Conservation (phyloP, 2,888 invertebrate genomes). For the Geotrupes spiniger region DNA sequence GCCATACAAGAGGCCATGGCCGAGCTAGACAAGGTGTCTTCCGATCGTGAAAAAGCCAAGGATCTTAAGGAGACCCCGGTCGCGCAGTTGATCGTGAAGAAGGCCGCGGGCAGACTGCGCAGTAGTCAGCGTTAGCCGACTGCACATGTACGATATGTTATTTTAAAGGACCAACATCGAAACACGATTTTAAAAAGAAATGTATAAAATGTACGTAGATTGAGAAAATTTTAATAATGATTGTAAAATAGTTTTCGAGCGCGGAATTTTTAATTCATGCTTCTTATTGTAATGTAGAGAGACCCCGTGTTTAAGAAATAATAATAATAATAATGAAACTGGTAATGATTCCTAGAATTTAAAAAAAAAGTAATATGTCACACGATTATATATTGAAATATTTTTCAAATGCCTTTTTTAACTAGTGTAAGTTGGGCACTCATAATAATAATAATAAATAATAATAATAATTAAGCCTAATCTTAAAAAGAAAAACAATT, state of each 20-base stretch:
- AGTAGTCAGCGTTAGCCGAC: slow-evolving; percentile 49
- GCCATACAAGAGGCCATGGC: slow-evolving; percentile 93
- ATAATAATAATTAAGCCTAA: slow-evolving; percentile 8
- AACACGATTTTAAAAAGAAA: slow-evolving; percentile 27
- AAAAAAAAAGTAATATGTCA: slow-evolving; percentile 25
- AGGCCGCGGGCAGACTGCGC: slow-evolving; percentile 52
- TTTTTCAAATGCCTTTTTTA: slow-evolving; percentile 49
- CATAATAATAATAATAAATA: slow-evolving; percentile 11
- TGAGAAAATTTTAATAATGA: slow-evolving; percentile 20
- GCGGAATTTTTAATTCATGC: slow-evolving; percentile 37
- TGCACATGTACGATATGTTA: slow-evolving; percentile 1
- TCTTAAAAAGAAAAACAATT: slow-evolving; percentile 26
- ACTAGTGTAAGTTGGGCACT: slow-evolving; percentile 29
- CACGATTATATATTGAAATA: slow-evolving; percentile 39
- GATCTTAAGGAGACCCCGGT: slow-evolving; percentile 25
- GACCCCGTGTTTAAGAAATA: slow-evolving; percentile 23
- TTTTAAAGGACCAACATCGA: slow-evolving; percentile 45
- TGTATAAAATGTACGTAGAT: slow-evolving; percentile 33
- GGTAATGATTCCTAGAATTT: slow-evolving; percentile 47
- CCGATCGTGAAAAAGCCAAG: slow-evolving; percentile 37
- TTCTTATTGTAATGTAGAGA: slow-evolving; percentile 39
- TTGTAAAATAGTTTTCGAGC: slow-evolving; percentile 22
- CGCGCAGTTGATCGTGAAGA: slow-evolving; percentile 33
- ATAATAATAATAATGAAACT: slow-evolving; percentile 26
- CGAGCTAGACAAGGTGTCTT: slow-evolving; percentile 72